Base-by-base conservation (phyloP, 2,797 vertebrate genomes). In the Dipus sagitta region DNA sequence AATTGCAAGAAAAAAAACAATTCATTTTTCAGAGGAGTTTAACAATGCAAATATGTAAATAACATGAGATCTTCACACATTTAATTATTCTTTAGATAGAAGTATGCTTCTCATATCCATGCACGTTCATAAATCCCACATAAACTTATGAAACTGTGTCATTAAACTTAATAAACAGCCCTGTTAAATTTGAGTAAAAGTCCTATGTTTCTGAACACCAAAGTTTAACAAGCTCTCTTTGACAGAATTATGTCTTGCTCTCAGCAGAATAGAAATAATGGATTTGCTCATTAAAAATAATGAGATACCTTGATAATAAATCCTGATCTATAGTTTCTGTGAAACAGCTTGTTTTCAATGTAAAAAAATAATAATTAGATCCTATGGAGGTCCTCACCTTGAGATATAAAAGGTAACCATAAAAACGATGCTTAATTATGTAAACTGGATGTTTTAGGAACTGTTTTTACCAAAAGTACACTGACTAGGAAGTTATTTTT, bases 211-310 rank as follows among this genome's bases (percentile, higher is more conserved):
- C 90, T 96, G 95, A 74, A 92, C 92, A 97, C 90, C 89, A 94
- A 97, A 96, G 74, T 97, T 97, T 98, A 98, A 98, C 91, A 88
- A 97, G 94, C 76, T 96, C 62, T 96, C 86, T 93, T 92, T 11
- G 2, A 96, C 64, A 96, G 78, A 97, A 97, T 98, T 96, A 97
- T 34, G 34, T 90, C 95, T 93, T 62, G 7, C 75, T 96, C 96
- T 98, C 80, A 75, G 65, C 70, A 98, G 96, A 98, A 97, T 93
- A 97, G 96, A 98, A 98, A 96, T 97, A 98, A 98, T 97, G 89
- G 96, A 98, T 96, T 97, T 97, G 47, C 94, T 98, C 97, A 98
- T 98, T 98, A 98, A 98, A 98, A 98, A 98, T 98, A 98, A 98
- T 97, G 97, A 98, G 96, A 96, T 96, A 87, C 81, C 90, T 98